Base-by-base conservation (phyloP, 2,888 invertebrate species). In the Noctuana brunneofusca region DNA sequence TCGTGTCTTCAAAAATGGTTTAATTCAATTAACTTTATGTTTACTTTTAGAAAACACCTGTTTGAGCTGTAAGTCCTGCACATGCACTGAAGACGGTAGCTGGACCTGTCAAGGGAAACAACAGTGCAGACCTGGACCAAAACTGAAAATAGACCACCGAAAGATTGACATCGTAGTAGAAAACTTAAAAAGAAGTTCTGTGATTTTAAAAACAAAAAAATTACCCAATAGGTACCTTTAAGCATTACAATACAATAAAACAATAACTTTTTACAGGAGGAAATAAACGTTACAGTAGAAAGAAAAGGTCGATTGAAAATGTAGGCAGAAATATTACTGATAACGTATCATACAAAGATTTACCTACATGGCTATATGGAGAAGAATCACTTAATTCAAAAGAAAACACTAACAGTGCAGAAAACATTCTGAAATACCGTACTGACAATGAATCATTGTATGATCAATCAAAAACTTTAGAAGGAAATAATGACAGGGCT, bases 21-120 rank as follows among this genome's bases (percentile, higher is more conserved):
- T 24, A 24, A 5, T 24, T 1, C 5, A 20, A 12, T 12, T 1
- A 18, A 48, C 1, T 24, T 24, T 30, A 22, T 22, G 20, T 22
- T 41, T 18, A 22, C 2, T 58, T 63, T 11, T 66, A 86, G 86
- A 83, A 0, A 86, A 84, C 65, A 69, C 77, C 6, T 83, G 84
- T 64, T 58, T 72, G 1, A 83, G 81, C 18, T 86, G 86, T 65
- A 73, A 67, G 22, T 67, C 59, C 0, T 86, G 86, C 55, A 62
- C 56, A 12, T 87, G 86, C 55, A 68, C 69, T 22, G 58, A 59
- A 0, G 49, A 60, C 0, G 84, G 84, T 12, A 65, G 14, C 0
- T 87, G 86, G 86, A 73, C 73, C 63, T 86, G 86, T 67, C 69
- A 32, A 12, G 8, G 8, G 0, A 52, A 54, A 3, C 69, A 75